phyloP scores from a whole-genome alignment of 2,888 invertebrate genomes.

The Omphaloscelis lunosa region DNA sequence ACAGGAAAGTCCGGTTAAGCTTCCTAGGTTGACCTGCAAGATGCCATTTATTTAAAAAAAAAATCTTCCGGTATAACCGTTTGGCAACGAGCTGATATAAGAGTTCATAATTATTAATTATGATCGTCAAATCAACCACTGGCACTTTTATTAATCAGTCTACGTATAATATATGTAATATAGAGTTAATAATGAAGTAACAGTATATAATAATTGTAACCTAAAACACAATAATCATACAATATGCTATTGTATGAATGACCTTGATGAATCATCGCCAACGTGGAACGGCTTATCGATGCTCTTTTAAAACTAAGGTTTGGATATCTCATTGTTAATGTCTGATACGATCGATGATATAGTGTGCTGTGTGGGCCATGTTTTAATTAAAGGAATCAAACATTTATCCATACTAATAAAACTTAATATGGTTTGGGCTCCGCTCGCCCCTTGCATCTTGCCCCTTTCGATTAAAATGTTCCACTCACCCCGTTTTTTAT shows the following conservation, averaged over 20 bases:
- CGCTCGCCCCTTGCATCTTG: too few species aligned
- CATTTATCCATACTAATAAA: not conserved
- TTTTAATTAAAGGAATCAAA: not conserved
- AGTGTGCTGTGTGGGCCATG: not conserved
- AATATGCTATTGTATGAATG: not conserved
- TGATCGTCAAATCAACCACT: not conserved
- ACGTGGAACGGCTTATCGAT: constrained; percentile 19
- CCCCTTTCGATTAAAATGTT: too few species aligned
- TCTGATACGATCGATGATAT: constrained; percentile 2
- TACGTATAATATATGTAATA: too few species aligned
- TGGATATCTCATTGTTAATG: constrained; percentile 34
- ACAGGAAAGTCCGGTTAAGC: too few species aligned
- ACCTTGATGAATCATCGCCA: constrained; percentile 43
- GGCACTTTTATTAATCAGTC: too few species aligned
- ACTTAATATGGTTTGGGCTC: too few species aligned
- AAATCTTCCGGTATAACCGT: not conserved
- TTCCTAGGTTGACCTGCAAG: too few species aligned
- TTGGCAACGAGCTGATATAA: not conserved
- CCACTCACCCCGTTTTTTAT: too few species aligned
- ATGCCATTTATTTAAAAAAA: too few species aligned
- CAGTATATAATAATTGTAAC: not conserved
- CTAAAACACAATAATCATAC: not conserved
- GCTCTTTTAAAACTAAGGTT: constrained; percentile 4
- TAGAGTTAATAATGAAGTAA: not conserved
- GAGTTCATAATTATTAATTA: constrained; percentile 6